Percentiles rank a stretch among this genome's conserved stretches.
These are phyloP conservation scores for Microhierax caerulescens DNA, from an alignment of 2,797 vertebrate genomes.

Conservation along the genomic window DNA sequence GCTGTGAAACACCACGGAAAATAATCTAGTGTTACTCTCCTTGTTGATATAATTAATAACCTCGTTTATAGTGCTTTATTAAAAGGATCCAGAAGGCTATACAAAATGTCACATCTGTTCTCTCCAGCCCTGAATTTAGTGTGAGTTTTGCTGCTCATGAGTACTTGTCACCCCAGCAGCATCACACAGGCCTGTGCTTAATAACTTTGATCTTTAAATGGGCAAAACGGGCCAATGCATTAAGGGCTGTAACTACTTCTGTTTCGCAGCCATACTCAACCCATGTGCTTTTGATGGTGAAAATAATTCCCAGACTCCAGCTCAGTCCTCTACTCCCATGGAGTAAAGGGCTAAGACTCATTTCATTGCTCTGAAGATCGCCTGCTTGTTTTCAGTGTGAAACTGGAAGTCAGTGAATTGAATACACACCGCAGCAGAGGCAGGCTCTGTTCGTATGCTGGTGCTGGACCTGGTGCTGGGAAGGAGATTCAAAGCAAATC, in stretches of 20 bases:
- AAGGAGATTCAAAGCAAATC: background rate
- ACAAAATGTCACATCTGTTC: background rate
- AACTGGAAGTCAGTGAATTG: background rate
- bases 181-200: background rate
- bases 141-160: background rate
- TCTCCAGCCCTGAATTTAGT: background rate
- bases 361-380: background rate
- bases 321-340: background rate
- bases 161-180: background rate
- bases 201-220: background rate
- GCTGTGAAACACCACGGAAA: conserved; percentile 9
- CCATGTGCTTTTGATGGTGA: background rate
- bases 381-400: background rate
- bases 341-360: background rate
- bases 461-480: background rate
- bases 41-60: conserved; percentile 39
- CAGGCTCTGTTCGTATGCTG: background rate
- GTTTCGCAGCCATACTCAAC: background rate
- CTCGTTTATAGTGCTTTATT: background rate
- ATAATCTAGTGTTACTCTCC: background rate
- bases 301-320: background rate
- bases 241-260: background rate
- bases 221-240: background rate
- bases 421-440: background rate
- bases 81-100: conserved; percentile 4